A percentile compares a stretch with the other conserved stretches of the same genome.
Evolutionary conservation across 2,888 invertebrate genomes (phyloP).

Genomic region (Dorcus hopei): DNA sequence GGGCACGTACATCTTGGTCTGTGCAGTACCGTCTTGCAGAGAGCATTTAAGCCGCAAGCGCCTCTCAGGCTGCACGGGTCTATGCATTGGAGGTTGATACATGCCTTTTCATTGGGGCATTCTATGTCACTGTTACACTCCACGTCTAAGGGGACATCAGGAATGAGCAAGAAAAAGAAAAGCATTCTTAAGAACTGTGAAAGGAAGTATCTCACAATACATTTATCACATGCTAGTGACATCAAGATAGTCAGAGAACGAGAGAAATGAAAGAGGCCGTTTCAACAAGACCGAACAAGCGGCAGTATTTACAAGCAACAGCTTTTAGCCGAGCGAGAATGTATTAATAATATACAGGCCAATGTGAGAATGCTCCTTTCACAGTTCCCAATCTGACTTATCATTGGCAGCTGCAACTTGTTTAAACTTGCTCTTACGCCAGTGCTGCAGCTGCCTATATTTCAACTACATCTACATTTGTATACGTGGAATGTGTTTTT

Average conservation of each 20-base stretch:
- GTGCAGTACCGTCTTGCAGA: constrained; percentile 82
- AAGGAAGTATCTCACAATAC: constrained; percentile 61
- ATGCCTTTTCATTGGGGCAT: constrained; percentile 89
- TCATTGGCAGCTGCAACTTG: constrained; percentile 31
- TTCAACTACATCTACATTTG: constrained; percentile 20
- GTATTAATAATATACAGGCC: constrained; percentile 38
- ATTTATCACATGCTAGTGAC: constrained; percentile 35
- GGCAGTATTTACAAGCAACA: constrained; percentile 60
- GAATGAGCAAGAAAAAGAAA: constrained; percentile 50
- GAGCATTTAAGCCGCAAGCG: constrained; percentile 85
- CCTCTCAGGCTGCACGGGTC: constrained; percentile 87
- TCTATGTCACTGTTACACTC: constrained; percentile 89
- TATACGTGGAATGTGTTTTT: constrained; percentile 40
- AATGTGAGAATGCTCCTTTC: constrained; percentile 74
- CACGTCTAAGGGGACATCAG: constrained; percentile 43
- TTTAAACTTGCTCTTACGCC: constrained; percentile 7
- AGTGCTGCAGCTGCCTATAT: constrained; percentile 22
- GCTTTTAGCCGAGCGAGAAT: constrained; percentile 47
- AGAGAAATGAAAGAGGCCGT: constrained; percentile 51
- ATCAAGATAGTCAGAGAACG: constrained; percentile 50
- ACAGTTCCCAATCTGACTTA: constrained; percentile 74
- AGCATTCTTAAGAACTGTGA: constrained; percentile 84
- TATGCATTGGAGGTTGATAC: constrained; percentile 85
- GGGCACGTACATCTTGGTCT: constrained; percentile 85
- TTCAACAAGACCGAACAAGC: constrained; percentile 51